Conservation (phyloP, 2,113 vertebrate species). For the Illadopsis cleaveri region DNA sequence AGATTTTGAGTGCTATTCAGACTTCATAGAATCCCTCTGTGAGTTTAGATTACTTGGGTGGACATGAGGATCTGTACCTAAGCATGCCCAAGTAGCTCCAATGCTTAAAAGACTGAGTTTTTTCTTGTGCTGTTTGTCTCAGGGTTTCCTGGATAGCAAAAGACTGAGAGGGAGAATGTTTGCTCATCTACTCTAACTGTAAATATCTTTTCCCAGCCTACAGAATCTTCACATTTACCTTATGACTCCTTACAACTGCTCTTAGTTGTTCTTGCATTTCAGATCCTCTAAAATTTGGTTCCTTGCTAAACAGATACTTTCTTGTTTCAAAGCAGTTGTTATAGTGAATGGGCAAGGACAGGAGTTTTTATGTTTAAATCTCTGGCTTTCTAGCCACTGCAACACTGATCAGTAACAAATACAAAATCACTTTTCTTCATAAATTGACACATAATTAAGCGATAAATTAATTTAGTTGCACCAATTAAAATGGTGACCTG, state of each 20-base stretch:
- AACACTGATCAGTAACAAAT: neutral
- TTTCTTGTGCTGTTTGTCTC: neutral
- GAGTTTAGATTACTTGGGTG: neutral
- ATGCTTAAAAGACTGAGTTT: neutral
- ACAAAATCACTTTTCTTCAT: constrained; percentile 48
- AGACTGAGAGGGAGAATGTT: neutral
- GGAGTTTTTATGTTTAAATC: neutral
- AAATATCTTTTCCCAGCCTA: neutral
- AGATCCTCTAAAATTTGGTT: neutral
- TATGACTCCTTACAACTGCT: neutral
- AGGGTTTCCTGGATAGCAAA: neutral
- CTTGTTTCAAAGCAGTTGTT: neutral
- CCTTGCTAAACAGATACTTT: neutral
- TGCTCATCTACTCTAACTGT: neutral
- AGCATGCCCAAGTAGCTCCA: neutral
- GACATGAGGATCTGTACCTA: neutral
- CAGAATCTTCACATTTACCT: neutral
- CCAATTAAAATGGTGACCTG: constrained; percentile 52
- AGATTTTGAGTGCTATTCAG: neutral
- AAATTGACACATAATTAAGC: constrained; percentile 66
- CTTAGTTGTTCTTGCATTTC: neutral
- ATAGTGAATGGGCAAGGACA: neutral
- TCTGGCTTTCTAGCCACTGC: neutral
- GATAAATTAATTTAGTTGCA: constrained; percentile 70
- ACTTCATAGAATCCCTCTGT: neutral